Evolutionary conservation across 2,888 invertebrate genomes (phyloP).

Genomic region (Chelonus formosanus): DNA sequence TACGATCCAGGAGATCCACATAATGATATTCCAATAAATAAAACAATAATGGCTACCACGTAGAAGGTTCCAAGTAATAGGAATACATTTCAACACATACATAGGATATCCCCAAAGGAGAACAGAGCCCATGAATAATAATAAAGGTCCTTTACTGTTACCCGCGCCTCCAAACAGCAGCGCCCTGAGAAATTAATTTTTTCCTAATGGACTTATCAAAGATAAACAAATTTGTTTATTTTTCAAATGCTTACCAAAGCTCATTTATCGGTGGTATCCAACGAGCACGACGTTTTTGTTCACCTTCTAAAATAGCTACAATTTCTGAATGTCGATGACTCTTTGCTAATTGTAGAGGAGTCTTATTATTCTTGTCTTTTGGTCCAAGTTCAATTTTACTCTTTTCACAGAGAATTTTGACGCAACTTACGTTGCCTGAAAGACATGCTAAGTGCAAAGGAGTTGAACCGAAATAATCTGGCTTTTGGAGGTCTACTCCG

Average conservation of each 20-base stretch:
- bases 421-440: constrained; percentile 87
- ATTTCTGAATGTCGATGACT: constrained; percentile 88
- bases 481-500: constrained; percentile 87
- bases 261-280: constrained; percentile 90
- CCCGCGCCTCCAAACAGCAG: constrained; percentile 90
- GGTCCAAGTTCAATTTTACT: constrained; percentile 88
- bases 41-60: constrained; percentile 89
- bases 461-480: constrained; percentile 92
- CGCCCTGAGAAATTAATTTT: constrained; percentile 68
- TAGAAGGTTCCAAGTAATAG: constrained; percentile 88
- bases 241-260: constrained; percentile 70
- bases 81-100: constrained; percentile 90
- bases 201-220: constrained; percentile 25
- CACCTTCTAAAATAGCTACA: constrained; percentile 81
- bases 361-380: constrained; percentile 90
- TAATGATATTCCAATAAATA: constrained; percentile 87
- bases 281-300: constrained; percentile 80
- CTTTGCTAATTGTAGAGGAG: constrained; percentile 87
- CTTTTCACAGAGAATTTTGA: constrained; percentile 88
- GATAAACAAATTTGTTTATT: constrained; percentile 16
- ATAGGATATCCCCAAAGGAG: constrained; percentile 93
- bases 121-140: constrained; percentile 86
- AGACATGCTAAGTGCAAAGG: constrained; percentile 90
- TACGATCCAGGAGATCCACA: constrained; percentile 93
- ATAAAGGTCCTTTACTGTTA: constrained; percentile 86